phyloP scores from a whole-genome alignment of 2,888 invertebrate genomes.

The Willowsia nigromaculata region DNA sequence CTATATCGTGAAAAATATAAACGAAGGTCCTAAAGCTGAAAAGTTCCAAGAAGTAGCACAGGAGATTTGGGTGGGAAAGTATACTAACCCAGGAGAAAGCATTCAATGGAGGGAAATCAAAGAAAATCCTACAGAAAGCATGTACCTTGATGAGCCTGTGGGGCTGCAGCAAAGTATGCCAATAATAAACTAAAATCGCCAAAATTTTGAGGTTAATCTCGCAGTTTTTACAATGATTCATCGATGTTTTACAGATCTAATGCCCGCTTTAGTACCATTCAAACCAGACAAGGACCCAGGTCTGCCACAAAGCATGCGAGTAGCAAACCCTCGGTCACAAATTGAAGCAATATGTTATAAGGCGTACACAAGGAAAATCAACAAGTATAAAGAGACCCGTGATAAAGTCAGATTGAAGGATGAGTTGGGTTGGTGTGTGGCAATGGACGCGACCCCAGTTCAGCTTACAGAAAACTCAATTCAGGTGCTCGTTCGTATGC shows the following conservation, averaged over 20 bases:
- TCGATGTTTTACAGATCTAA: no score
- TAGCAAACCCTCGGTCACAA: slow-evolving; percentile 43
- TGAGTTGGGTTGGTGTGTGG: slow-evolving; percentile 55
- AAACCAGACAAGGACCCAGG: slow-evolving; percentile 38
- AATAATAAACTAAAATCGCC: background rate
- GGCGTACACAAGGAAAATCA: slow-evolving; percentile 21
- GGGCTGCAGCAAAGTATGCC: no score
- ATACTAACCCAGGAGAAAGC: slow-evolving; percentile 18
- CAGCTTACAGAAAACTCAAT: slow-evolving; percentile 36
- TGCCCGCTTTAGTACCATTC: background rate
- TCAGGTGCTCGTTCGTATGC: slow-evolving; percentile 73
- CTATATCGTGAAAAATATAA: slow-evolving; percentile 36
- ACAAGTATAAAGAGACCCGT: background rate
- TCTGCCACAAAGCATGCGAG: slow-evolving; percentile 6
- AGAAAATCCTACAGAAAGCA: background rate
- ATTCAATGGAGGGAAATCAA: slow-evolving; percentile 53
- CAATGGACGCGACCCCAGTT: slow-evolving; percentile 72
- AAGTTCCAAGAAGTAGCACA: slow-evolving; percentile 25
- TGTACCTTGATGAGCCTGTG: background rate
- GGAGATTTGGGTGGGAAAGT: slow-evolving; percentile 70
- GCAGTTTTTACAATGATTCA: no score
- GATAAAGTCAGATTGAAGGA: background rate
- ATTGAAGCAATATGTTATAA: slow-evolving; percentile 61
- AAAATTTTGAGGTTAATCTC: no score
- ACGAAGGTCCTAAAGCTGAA: no score